Evolutionary conservation across 2,888 invertebrate genomes (phyloP), one percentile per base, ranked within the genome.

Genomic region (Cistogaster globosa): DNA sequence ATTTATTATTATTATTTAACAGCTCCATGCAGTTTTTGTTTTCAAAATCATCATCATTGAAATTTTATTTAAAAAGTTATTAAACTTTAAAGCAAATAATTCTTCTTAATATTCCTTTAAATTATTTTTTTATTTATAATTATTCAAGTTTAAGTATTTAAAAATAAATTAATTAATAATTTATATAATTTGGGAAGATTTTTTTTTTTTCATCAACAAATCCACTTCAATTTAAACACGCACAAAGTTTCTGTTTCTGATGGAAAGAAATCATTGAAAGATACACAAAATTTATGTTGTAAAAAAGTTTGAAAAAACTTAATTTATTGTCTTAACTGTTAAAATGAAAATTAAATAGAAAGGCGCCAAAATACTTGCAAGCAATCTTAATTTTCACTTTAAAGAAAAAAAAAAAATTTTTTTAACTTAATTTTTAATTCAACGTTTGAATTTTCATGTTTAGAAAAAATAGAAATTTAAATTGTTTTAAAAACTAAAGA

Each of bases 231-330:
- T 5, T 62, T 62, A 45, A 81, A 58, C 76, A 82, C 75, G 76
- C 76, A 65, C 26, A 26, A 26, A 2, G 26, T 26, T 26, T 26
- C 4, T 26, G 26, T 1, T 4, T 26, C 26, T 26, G 26, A 26
- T 26, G 6, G 6, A 32, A 32, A 32, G 0, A 58, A 68, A 71
- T 55, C 75, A 82, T 69, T 72, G 45, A 82, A 83, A 71, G n/a
- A 67, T 22, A n/a, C 11, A n/a, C 53, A 75, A 63, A 62, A 81
- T 63, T 69, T 80, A 67, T 72, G 67, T 65, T 53, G 5, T 38
- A 1, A 42, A 55, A 58, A 57, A 20, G n/a, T 42, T 32, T 65
- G 20, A 11, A 8, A 60, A 79, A 57, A 57, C 12, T 42, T 42
- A 42, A 42, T 42, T 42, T 7, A 8, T 32, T 32, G 6, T 32